phyloP scores from a whole-genome alignment of 2,113 vertebrate species.

The Alectura lathami region DNA sequence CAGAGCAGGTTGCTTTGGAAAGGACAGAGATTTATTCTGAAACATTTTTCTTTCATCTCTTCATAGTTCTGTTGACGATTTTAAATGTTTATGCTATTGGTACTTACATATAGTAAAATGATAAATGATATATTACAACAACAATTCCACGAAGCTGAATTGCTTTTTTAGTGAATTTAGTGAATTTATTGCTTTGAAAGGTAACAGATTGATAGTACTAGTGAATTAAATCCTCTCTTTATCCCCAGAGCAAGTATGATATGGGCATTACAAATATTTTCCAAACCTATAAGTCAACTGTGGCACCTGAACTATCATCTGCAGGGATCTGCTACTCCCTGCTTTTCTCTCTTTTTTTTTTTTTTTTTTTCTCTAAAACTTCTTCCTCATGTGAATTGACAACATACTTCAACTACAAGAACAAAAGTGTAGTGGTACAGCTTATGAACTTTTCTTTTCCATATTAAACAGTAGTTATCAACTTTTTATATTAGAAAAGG shows the following conservation, averaged over 20 bases:
- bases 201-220: conserved; percentile 68
- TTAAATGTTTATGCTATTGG: conserved; percentile 69
- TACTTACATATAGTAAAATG: conserved; percentile 71
- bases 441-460: neutral
- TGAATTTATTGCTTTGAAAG: conserved; percentile 72
- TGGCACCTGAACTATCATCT: neutral
- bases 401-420: neutral
- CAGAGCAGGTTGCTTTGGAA: conserved; percentile 2
- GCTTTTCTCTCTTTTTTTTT: neutral
- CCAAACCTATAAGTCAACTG: conserved; percentile 18
- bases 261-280: neutral
- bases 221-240: conserved; percentile 64
- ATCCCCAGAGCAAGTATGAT: conserved; percentile 54
- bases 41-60: conserved; percentile 64
- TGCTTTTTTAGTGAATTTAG: conserved; percentile 64
- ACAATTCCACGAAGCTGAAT: conserved; percentile 65
- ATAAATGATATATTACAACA: conserved; percentile 72
- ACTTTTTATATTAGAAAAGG: neutral
- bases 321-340: neutral
- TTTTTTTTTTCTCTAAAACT: neutral
- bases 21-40: conserved; percentile 65
- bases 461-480: neutral
- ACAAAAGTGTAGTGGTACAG: accelerated
- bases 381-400: neutral
- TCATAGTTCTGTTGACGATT: conserved; percentile 68